Evolutionary conservation across 2,113 vertebrate genomes (phyloP), one percentile per base, ranked within the genome.

Genomic region (Hiodon alosoides): DNA sequence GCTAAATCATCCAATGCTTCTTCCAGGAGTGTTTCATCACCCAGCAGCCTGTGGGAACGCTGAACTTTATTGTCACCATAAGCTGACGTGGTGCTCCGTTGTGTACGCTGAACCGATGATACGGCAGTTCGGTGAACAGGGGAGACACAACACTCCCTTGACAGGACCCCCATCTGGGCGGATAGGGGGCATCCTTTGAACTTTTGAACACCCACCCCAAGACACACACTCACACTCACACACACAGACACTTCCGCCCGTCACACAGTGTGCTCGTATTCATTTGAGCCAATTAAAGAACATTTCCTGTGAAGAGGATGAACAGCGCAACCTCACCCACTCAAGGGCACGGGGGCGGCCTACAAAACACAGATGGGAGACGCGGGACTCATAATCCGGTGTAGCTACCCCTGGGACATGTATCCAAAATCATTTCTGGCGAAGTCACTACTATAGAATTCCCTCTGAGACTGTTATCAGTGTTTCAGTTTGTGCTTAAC

Each of bases 251-350:
- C 48, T 5, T 9, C 69, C 67, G 7, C 64, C 16, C 50, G 48
- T 67, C 54, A 60, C 61, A 61, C 52, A 71, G 61, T 77, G 67
- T 62, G 67, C 73, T 65, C 54, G 71, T 68, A 69, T 76, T 86
- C 72, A 82, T 85, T 86, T 87, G 79, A 79, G 84, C 86, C 83
- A 86, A 89, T 89, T 83, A 88, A 87, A 85, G 82, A 73, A 86
- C 87, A 86, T 85, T 80, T 87, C 80, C 82, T 75, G 7, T 88
- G 84, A 85, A 86, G 83, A 67, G 79, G 76, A 67, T 76, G 78
- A 74, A 80, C 74, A 71, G 80, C 78, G 67, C 80, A 81, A 79
- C 83, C 80, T 81, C 76, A 51, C 66, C 73, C 76, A 83, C 78
- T 80, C 83, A 89, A 89, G 86, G 85, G 74, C 85, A 64, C 31